phyloP scores from a whole-genome alignment of 2,113 vertebrate species.

The Haplotaxodon microlepis region DNA sequence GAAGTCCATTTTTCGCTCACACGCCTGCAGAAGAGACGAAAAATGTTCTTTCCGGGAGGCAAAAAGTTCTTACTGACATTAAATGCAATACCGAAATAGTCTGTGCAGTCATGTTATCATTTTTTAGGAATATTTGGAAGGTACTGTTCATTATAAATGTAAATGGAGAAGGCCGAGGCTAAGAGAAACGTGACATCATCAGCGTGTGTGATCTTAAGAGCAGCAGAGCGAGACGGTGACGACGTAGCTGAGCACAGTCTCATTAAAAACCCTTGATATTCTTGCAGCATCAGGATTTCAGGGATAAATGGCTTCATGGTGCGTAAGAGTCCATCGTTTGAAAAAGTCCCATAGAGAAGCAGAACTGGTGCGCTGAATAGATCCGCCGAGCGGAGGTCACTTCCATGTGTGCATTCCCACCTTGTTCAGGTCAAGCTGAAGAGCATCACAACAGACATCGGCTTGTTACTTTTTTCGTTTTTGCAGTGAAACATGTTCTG shows the following conservation, averaged over 20 bases:
- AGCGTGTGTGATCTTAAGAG: neutral
- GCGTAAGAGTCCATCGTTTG: neutral
- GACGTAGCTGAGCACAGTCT: neutral
- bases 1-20: neutral
- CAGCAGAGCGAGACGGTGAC: neutral
- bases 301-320: neutral
- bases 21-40: neutral
- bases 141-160: neutral
- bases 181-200: neutral
- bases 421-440: constrained; percentile 13
- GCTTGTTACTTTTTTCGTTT: neutral
- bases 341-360: neutral
- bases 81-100: constrained; percentile 51
- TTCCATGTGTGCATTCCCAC: neutral
- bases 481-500: neutral
- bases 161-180: neutral
- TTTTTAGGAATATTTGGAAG: neutral
- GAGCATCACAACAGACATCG: neutral
- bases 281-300: constrained; percentile 25
- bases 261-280: neutral
- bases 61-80: neutral
- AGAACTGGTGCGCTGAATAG: neutral
- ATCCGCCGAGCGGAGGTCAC: neutral
- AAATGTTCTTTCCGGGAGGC: neutral
- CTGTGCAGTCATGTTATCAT: neutral